Base-by-base conservation (phyloP, 1,140 invertebrate species). In the Drosophila lacertosa region DNA sequence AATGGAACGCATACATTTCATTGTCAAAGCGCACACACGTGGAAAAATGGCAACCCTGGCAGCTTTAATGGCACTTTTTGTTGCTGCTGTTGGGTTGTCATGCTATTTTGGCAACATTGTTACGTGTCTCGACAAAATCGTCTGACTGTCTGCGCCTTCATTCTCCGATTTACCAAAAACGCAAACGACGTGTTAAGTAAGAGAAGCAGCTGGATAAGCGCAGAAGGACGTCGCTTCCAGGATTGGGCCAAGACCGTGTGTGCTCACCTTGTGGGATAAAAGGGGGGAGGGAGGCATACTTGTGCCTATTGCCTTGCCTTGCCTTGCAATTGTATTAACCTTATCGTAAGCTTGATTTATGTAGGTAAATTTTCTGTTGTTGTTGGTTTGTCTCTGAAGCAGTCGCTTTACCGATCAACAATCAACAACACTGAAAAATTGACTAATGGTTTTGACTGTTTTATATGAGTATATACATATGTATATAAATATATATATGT, bases 101-200 rank as follows among this genome's bases (percentile, higher is more conserved):
- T 74, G 81, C 73, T 80, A 64, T 84, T 84, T 81, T 77, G 81
- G 77, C 81, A 86, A 81, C 81, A 84, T 77, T 86, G 81, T 86
- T 86, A 76, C 60, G 64, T 74, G 59, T 74, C 64, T 77, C 59
- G 64, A 29, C 68, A 45, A 59, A 73, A 62, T 86, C 73, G 68
- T 84, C 39, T 54, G 75, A 20, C 71, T 78, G 55, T 47, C 57
- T 67, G 70, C 39, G 67, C 40, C 57, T 59, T 63, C 57, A 54
- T 69, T 64, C 64, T 54, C 42, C 69, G 47, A 62, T 72, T 62
- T 45, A 65, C 50, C 57, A 72, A n/a, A n/a, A n/a, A 76, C 59
- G 40, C 62, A 80, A 81, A 74, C 64, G 73, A 81, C 62, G 77
- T 84, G 81, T 71, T 81, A 81, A 84, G 68, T 66, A 74, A 73